Conservation (phyloP, 1,140 invertebrate species). For the Drosophila jambulina region DNA sequence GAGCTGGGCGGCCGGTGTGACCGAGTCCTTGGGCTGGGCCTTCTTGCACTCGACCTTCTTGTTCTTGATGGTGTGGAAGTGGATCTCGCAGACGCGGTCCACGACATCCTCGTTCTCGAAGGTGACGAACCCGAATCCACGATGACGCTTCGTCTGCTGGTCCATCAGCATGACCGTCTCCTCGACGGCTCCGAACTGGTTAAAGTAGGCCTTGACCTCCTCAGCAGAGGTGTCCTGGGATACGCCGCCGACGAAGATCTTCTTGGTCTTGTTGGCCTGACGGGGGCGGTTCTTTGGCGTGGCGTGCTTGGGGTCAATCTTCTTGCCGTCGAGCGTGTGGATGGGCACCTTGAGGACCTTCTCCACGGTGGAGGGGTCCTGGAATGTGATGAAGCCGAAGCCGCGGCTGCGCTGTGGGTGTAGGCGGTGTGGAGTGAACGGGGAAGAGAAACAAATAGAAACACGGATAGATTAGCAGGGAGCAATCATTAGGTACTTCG, state of each 20-base stretch:
- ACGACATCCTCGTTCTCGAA: slow-evolving; percentile 96
- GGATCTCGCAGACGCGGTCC: slow-evolving; percentile 95
- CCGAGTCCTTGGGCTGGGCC: slow-evolving; percentile 96
- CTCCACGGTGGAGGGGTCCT: slow-evolving; percentile 94
- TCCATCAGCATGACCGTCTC: slow-evolving; percentile 98
- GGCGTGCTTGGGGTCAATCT: slow-evolving; percentile 97
- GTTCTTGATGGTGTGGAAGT: slow-evolving; percentile 97
- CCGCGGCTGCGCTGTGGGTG: slow-evolving; percentile 94
- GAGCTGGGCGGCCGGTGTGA: slow-evolving; percentile 90
- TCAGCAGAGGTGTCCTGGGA: slow-evolving; percentile 96
- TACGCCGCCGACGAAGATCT: slow-evolving; percentile 96
- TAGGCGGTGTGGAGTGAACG: slow-evolving; percentile 3
- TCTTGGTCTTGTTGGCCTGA: slow-evolving; percentile 94
- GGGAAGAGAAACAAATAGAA: slow-evolving; percentile 34
- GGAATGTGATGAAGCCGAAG: slow-evolving; percentile 97
- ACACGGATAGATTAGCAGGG: slow-evolving; percentile 15
- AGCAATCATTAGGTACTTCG: not conserved
- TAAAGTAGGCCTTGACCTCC: slow-evolving; percentile 96
- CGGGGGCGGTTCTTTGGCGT: slow-evolving; percentile 96
- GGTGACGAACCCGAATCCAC: slow-evolving; percentile 96
- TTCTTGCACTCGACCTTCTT: slow-evolving; percentile 97
- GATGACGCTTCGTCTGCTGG: slow-evolving; percentile 95
- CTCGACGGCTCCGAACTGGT: slow-evolving; percentile 95
- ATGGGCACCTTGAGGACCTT: slow-evolving; percentile 95
- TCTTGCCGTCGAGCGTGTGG: slow-evolving; percentile 97